Conservation (phyloP, 2,113 vertebrate genomes). For the Amblyornis subalaris region DNA sequence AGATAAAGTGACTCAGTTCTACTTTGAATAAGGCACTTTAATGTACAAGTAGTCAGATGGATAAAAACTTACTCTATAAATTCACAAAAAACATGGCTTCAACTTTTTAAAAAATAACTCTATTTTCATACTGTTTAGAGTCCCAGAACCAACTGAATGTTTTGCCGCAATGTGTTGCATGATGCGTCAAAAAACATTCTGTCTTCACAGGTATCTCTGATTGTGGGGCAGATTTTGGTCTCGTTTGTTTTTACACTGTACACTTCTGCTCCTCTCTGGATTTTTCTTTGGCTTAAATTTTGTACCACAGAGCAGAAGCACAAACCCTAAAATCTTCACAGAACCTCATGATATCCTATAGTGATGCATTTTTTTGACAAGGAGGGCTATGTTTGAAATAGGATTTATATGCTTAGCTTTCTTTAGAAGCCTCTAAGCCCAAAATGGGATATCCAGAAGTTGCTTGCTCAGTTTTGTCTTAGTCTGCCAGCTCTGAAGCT, state of each 20-base stretch:
- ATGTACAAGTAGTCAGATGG: not conserved
- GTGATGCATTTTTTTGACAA: not conserved
- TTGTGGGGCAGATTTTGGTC: not conserved
- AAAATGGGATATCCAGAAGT: not conserved
- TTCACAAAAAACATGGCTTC: not conserved
- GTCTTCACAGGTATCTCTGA: not conserved
- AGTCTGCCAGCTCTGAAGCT: not conserved
- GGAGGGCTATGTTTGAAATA: not conserved
- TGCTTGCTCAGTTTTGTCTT: not conserved
- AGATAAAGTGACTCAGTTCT: not conserved
- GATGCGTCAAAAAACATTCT: not conserved
- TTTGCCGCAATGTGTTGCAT: not conserved
- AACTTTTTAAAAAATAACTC: not conserved
- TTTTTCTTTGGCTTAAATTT: not conserved
- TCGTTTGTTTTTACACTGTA: not conserved
- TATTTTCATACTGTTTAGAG: not conserved
- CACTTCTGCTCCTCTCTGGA: not conserved
- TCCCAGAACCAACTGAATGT: not conserved
- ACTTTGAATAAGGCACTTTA: not conserved
- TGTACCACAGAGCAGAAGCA: not conserved
- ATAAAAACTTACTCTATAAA: not conserved
- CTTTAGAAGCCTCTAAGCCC: not conserved
- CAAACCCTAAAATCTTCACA: not conserved
- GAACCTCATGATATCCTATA: not conserved
- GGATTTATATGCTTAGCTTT: not conserved